Percentiles rank a stretch among this genome's conserved stretches.
These are phyloP conservation scores for Hyphantria cunea DNA, from an alignment of 1,140 invertebrate genomes.

Conservation along the genomic window DNA sequence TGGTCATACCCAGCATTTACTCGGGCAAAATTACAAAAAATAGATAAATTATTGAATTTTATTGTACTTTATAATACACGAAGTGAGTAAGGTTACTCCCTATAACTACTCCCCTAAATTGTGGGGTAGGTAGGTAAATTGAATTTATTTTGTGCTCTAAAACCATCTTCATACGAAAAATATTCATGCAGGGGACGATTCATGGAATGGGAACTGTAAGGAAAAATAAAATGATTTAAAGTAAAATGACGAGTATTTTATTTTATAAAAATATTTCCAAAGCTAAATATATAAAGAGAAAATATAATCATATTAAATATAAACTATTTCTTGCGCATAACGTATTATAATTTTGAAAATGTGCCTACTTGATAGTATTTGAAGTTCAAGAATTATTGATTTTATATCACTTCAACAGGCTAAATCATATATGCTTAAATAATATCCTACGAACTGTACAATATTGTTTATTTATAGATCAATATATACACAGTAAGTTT, in stretches of 20 bases:
- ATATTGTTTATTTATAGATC: neutral
- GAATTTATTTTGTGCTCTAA: too few species aligned
- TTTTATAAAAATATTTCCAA: constrained; percentile 40
- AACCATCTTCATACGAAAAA: too few species aligned
- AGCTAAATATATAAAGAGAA: constrained; percentile 6
- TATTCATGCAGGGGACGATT: too few species aligned
- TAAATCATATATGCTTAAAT: constrained; percentile 19
- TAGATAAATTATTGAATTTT: too few species aligned
- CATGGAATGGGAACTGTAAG: too few species aligned
- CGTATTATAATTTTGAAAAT: neutral
- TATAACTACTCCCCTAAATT: too few species aligned
- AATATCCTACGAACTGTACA: constrained; percentile 26
- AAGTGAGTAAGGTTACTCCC: too few species aligned
- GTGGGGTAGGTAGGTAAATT: too few species aligned
- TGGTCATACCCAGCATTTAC: too few species aligned
- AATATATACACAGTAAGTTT: neutral
- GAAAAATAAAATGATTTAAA: neutral
- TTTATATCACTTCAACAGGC: neutral
- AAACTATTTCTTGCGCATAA: neutral
- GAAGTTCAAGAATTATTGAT: neutral
- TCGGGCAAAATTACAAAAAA: too few species aligned
- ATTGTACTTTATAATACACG: too few species aligned
- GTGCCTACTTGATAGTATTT: too few species aligned
- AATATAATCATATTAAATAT: neutral
- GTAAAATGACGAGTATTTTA: constrained; percentile 19